Conservation (phyloP, 2,888 invertebrate genomes). For the Oscheius sp. region DNA sequence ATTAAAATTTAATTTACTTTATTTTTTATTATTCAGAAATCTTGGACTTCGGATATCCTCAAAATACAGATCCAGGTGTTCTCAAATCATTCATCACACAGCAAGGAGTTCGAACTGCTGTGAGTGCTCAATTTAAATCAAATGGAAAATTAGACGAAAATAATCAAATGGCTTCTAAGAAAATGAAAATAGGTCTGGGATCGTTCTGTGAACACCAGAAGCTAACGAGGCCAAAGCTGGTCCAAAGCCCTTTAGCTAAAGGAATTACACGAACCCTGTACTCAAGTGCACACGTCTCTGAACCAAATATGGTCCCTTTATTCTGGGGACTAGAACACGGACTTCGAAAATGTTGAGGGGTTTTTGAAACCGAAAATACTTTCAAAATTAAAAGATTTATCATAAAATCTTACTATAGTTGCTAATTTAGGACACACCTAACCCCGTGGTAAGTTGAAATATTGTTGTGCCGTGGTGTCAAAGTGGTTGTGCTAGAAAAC, state of each 20-base stretch:
- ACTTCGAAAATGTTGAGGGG: too few relatives aligned
- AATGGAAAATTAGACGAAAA: not conserved
- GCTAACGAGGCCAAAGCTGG: not conserved
- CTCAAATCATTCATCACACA: conserved; percentile 99
- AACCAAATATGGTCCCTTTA: too few relatives aligned
- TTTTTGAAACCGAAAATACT: too few relatives aligned
- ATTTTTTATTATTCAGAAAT: conserved; percentile 82
- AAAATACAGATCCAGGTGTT: conserved; percentile 98
- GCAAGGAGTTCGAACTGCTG: conserved; percentile 83
- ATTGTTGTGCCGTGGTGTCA: conserved; percentile 30
- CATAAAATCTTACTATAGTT: not conserved
- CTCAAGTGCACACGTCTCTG: not conserved
- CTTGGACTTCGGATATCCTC: conserved; percentile 98
- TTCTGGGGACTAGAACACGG: too few relatives aligned
- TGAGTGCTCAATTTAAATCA: conserved; percentile 43
- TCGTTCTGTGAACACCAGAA: not conserved
- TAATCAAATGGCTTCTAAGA: conserved; percentile 5
- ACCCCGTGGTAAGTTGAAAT: conserved; percentile 36
- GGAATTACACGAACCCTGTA: not conserved
- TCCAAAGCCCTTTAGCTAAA: conserved; percentile 4
- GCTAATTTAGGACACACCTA: conserved; percentile 45
- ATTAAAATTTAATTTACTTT: not conserved
- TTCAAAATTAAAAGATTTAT: too few relatives aligned
- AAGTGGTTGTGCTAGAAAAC: conserved; percentile 11
- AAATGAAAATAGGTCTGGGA: not conserved